Percentiles rank a stretch among this genome's conserved stretches.
Evolutionary conservation across 2,888 invertebrate species (phyloP).

Genomic region (Lypha dubia): DNA sequence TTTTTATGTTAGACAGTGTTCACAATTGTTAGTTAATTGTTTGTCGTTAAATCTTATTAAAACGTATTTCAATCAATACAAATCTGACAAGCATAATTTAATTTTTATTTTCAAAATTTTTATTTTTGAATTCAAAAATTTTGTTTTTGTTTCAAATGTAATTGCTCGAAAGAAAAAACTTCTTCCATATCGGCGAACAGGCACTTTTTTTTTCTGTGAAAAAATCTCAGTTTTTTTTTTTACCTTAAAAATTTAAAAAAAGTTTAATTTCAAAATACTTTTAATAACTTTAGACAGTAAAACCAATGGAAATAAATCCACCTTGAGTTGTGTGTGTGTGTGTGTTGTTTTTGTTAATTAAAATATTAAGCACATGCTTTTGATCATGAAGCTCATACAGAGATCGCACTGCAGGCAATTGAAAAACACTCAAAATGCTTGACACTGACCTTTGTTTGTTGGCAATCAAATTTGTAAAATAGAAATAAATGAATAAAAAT

Average conservation of each 20-base stretch:
- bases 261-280: conserved; percentile 20
- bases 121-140: too few relatives aligned
- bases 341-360: conserved; percentile 51
- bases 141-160: too few relatives aligned
- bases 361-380: conserved; percentile 68
- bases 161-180: too few relatives aligned
- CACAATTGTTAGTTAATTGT: too few relatives aligned
- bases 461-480: conserved; percentile 44
- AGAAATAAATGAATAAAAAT: background rate
- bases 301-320: conserved; percentile 42
- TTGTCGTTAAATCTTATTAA: too few relatives aligned
- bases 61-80: too few relatives aligned
- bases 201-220: background rate
- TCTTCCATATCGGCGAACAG: too few relatives aligned
- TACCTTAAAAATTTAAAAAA: background rate
- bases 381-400: conserved; percentile 49
- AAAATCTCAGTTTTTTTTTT: background rate
- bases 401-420: background rate
- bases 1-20: too few relatives aligned
- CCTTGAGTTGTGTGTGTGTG: conserved; percentile 30
- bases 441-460: conserved; percentile 68
- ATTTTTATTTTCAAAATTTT: too few relatives aligned
- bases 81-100: too few relatives aligned
- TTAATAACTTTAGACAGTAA: conserved; percentile 26
- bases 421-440: conserved; percentile 39